Percentiles rank a stretch among this genome's conserved stretches.
Conservation (phyloP, 2,888 invertebrate species). For the Lasioglossum leucozonium region DNA sequence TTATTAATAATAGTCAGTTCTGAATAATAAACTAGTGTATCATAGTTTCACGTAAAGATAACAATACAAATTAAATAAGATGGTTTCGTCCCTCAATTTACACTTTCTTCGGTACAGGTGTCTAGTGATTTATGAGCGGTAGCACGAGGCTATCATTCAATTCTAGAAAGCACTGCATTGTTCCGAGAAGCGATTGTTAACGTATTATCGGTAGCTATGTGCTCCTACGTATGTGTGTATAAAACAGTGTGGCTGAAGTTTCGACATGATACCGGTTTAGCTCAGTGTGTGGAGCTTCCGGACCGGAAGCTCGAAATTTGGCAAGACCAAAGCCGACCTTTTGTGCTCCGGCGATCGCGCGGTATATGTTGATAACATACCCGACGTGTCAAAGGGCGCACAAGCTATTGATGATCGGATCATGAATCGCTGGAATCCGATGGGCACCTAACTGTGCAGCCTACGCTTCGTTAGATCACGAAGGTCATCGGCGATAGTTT, state of each 20-base stretch:
- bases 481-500: constrained; percentile 10
- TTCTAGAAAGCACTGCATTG: not conserved
- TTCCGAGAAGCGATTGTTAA: not conserved
- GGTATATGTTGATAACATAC: constrained; percentile 28
- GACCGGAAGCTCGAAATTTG: constrained; percentile 47
- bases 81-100: not conserved
- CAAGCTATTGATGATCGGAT: constrained; percentile 27
- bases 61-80: not conserved
- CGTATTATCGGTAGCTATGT: not conserved
- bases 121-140: not conserved
- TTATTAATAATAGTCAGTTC: not conserved
- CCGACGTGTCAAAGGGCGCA: constrained; percentile 38
- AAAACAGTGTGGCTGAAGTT: constrained; percentile 24
- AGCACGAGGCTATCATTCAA: not conserved
- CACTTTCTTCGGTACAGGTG: not conserved
- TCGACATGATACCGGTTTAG: not conserved
- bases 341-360: constrained; percentile 31
- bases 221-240: not conserved
- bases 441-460: constrained; percentile 2
- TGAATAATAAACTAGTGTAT: not conserved
- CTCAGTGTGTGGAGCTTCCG: constrained; percentile 16
- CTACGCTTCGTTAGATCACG: constrained; percentile 20
- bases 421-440: constrained; percentile 44
- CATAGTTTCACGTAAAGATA: not conserved
- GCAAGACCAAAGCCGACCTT: constrained; percentile 37